A percentile compares a stretch with the other conserved stretches of the same genome.
Conservation (phyloP, 1,140 invertebrate species). For the Pogonomyrmex californicus region DNA sequence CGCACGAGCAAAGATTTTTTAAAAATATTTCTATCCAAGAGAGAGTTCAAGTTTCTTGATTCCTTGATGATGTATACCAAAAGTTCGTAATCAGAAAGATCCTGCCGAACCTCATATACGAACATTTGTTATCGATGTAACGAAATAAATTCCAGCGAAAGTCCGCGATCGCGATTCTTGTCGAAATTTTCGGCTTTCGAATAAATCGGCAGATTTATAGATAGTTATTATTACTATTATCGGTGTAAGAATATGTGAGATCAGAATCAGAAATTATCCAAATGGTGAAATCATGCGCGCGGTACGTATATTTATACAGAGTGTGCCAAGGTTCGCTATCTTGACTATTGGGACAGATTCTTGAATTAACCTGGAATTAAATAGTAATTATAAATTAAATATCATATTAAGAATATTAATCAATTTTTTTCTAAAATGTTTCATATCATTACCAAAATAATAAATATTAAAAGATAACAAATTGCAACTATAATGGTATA, state of each 20-base stretch:
- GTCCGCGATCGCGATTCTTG: conserved; percentile 4
- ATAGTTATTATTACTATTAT: conserved; percentile 50
- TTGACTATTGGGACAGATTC: conserved; percentile 14
- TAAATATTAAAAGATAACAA: not conserved
- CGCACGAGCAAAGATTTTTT: conserved; percentile 48
- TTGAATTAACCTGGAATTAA: not conserved
- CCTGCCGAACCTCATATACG: conserved; percentile 56
- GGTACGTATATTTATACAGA: conserved; percentile 51
- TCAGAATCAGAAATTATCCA: conserved; percentile 8
- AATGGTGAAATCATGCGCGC: conserved; percentile 20
- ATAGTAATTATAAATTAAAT: conserved; percentile 8
- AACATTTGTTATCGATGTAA: conserved; percentile 12
- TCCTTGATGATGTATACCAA: conserved; percentile 69
- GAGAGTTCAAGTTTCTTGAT: conserved; percentile 44
- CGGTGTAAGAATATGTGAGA: conserved; percentile 24
- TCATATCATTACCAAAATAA: not conserved
- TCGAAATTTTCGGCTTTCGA: conserved; percentile 44
- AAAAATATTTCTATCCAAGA: conserved; percentile 55
- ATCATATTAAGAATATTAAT: not conserved
- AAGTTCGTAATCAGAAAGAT: conserved; percentile 70
- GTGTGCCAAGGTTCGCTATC: conserved; percentile 17
- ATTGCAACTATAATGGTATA: not conserved
- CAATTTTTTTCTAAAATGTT: conserved; percentile 12
- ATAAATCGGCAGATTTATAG: conserved; percentile 62
- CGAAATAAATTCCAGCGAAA: conserved; percentile 9